A percentile compares a stretch with the other conserved stretches of the same genome.
These are phyloP conservation scores for Pollenia angustigena DNA, from an alignment of 2,888 invertebrate species.

Conservation along the genomic window DNA sequence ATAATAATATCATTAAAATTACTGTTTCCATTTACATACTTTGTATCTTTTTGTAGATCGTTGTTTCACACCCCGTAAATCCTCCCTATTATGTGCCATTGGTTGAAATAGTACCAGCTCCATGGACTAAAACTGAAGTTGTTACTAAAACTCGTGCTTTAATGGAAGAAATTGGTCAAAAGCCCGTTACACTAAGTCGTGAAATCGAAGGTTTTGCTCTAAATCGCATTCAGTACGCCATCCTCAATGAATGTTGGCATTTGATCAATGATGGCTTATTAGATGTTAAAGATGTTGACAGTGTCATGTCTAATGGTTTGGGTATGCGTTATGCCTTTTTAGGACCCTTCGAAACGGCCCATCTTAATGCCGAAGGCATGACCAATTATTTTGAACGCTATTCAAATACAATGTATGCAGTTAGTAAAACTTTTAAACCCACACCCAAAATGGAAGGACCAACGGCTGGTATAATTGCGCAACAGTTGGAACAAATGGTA, in stretches of 20 bases:
- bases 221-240: constrained; percentile 97
- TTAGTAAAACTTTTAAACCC: constrained; percentile 90
- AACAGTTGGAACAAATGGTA: constrained; percentile 90
- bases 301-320: constrained; percentile 96
- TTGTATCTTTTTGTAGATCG: constrained; percentile 75
- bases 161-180: constrained; percentile 96
- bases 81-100: constrained; percentile 98
- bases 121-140: constrained; percentile 94
- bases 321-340: constrained; percentile 98
- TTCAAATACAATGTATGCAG: constrained; percentile 86
- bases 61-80: constrained; percentile 96
- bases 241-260: constrained; percentile 96
- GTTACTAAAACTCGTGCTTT: constrained; percentile 89
- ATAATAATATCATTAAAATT: too few species aligned
- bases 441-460: constrained; percentile 89
- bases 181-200: constrained; percentile 92
- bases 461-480: constrained; percentile 86
- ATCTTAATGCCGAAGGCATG: constrained; percentile 96
- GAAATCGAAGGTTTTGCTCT: constrained; percentile 97
- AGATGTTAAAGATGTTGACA: constrained; percentile 94
- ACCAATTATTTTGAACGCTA: constrained; percentile 87
- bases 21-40: too few species aligned
- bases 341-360: constrained; percentile 96
- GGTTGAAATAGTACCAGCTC: constrained; percentile 97
- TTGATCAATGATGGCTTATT: constrained; percentile 93